Percentiles rank a stretch among this genome's conserved stretches.
phyloP scores from a whole-genome alignment of 2,797 vertebrate genomes.

The Hylomyscus alleni region DNA sequence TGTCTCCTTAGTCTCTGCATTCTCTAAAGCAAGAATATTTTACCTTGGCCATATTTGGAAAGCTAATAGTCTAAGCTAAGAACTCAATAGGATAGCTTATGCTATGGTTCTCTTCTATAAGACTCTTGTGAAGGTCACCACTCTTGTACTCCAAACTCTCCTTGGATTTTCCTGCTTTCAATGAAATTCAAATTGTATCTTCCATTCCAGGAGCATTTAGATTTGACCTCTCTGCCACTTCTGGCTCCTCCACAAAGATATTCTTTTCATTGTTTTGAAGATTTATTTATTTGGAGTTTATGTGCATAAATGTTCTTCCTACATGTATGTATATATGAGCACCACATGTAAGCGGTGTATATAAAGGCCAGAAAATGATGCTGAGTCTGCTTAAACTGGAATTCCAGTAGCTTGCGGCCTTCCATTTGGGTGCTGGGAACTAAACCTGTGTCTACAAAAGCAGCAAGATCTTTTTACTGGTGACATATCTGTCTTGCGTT shows the following conservation, averaged over 20 bases:
- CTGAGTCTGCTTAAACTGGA: neutral
- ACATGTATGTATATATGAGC: neutral
- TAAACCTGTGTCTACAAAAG: neutral
- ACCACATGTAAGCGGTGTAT: neutral
- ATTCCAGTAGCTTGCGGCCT: neutral
- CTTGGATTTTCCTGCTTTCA: neutral
- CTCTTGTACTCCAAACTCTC: neutral
- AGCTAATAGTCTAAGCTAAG: neutral
- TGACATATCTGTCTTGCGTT: neutral
- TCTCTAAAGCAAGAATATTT: neutral
- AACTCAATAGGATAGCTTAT: neutral
- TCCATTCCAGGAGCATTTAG: neutral
- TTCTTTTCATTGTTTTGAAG: neutral
- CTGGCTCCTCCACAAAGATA: neutral
- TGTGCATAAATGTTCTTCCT: neutral
- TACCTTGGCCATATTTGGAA: neutral
- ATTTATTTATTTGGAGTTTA: neutral
- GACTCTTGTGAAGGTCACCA: neutral
- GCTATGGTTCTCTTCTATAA: neutral
- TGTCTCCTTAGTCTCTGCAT: neutral
- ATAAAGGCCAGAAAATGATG: neutral
- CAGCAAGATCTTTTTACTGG: neutral
- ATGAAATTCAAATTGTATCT: neutral
- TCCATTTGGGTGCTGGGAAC: neutral
- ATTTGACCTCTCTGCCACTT: neutral